phyloP scores from a whole-genome alignment of 2,797 vertebrate genomes.

The Takifugu ocellatus region DNA sequence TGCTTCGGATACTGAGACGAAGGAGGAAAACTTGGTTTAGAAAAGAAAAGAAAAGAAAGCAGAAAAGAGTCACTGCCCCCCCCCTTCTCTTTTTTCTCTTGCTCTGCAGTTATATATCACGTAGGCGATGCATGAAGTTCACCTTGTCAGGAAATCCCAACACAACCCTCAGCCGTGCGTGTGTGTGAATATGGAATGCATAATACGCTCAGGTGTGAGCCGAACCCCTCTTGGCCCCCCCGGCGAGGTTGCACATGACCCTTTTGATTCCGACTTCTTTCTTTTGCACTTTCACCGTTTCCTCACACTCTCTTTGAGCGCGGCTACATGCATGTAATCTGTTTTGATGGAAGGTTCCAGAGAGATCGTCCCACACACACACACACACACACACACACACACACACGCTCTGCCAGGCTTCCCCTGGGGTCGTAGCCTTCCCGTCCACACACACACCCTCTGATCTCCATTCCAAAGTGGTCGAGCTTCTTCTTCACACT shows the following conservation, averaged over 20 bases:
- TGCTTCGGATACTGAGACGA: constrained; percentile 5
- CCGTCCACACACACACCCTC: constrained; percentile 34
- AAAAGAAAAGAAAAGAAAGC: constrained; percentile 40
- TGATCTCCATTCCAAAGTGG: constrained; percentile 63
- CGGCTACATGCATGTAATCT: constrained; percentile 68
- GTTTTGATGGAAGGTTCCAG: constrained; percentile 63
- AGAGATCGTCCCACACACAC: constrained; percentile 41
- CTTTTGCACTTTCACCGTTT: constrained; percentile 55
- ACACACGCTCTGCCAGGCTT: constrained; percentile 27
- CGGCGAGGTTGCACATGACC: constrained; percentile 45
- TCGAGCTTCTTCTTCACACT: constrained; percentile 60
- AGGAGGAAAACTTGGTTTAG: background rate
- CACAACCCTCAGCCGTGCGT: constrained; percentile 43
- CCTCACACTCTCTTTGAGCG: constrained; percentile 36
- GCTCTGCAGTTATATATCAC: constrained; percentile 66
- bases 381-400: background rate
- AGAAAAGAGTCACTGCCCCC: constrained; percentile 15
- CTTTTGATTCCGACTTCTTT: constrained; percentile 60
- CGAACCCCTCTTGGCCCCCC: constrained; percentile 33
- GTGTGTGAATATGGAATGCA: constrained; percentile 56
- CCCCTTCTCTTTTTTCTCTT: constrained; percentile 33
- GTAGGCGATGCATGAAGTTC: constrained; percentile 77
- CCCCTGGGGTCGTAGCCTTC: constrained; percentile 39
- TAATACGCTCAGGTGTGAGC: constrained; percentile 65
- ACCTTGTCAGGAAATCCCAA: constrained; percentile 71